phyloP scores from a whole-genome alignment of 30 jellyfish, hydroid and myxozoan genomes.

The Nemopilema nomurai region DNA sequence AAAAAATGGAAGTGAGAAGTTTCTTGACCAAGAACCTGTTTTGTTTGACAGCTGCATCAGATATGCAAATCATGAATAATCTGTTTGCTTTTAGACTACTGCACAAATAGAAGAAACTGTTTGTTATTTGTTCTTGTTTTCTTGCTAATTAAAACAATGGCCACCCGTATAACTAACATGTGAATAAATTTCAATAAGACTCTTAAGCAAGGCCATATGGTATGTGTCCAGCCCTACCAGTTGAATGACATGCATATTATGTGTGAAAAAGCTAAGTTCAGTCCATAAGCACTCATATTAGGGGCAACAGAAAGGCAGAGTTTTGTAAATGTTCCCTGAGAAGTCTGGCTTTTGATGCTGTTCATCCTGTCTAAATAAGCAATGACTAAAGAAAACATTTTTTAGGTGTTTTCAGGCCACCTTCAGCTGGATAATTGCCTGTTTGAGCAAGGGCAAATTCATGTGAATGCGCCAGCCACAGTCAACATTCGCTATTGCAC shows the following conservation, averaged over 20 bases:
- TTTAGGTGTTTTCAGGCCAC: constrained; percentile 74
- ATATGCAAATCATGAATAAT: background rate
- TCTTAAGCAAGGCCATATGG: too few relatives aligned
- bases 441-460: constrained; percentile 76
- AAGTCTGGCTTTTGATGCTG: too few relatives aligned
- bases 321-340: too few relatives aligned
- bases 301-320: too few relatives aligned
- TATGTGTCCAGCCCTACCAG: too few relatives aligned
- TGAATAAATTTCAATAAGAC: background rate
- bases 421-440: constrained; percentile 73
- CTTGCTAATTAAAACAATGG: background rate
- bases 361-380: too few relatives aligned
- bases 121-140: background rate
- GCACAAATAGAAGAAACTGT: background rate
- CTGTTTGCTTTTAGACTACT: background rate
- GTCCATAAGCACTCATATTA: too few relatives aligned
- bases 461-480: constrained; percentile 75
- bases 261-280: too few relatives aligned
- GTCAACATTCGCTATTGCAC: constrained; percentile 72
- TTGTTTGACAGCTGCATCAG: background rate
- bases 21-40: background rate
- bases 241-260: too few relatives aligned
- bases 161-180: background rate
- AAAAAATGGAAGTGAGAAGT: background rate
- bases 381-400: too few relatives aligned